Base-by-base conservation (phyloP, 2,888 invertebrate species). In the Catonia carolina region DNA sequence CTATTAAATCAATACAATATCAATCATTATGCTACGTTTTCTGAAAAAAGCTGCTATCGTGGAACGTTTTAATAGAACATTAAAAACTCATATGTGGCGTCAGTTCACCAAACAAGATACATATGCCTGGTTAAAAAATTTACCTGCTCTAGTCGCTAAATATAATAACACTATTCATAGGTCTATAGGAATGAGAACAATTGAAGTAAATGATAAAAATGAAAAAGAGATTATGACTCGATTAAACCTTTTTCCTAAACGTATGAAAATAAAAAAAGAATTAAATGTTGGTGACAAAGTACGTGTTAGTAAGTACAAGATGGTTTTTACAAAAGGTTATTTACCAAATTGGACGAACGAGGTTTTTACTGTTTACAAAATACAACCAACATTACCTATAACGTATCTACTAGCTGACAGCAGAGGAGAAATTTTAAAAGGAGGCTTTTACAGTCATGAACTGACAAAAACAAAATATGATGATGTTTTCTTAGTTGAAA, bases 11-110 rank as follows among this genome's bases (percentile, higher is more conserved):
- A 50, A 17, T 36, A 50, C 20, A 55, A 55, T 18, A 56, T 63
- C 1, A 58, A 61, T 39, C 57, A 62, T 27, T 64, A 63, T 42
- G 31, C 17, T 36, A 60, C 61, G 10, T 58, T 22, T 17, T 42
- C 49, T 8, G 8, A 41, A 53, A n/a, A 62, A 62, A 41, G 58
- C 56, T 5, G 14, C 49, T 20, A 59, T 62, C 4, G 56, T 62
- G 5, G 62, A 62, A 39, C 31, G 61, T 3, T 58, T 52, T 12
- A 60, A 61, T 31, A 39, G 61, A 33, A 58, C 60, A 1, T 42
- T 62, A 2, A 58, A 56, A 54, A 42, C 20, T 14, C 35, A 35
- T 20, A 60, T 62, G 60, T 60, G 55, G 54, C 36, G 10, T 3
- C 3, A 49, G 22, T 61, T 61, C 42, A 53, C 45, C n/a, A 37